Evolutionary conservation across 2,888 invertebrate species (phyloP).

Genomic region (Endotricha flammealis): DNA sequence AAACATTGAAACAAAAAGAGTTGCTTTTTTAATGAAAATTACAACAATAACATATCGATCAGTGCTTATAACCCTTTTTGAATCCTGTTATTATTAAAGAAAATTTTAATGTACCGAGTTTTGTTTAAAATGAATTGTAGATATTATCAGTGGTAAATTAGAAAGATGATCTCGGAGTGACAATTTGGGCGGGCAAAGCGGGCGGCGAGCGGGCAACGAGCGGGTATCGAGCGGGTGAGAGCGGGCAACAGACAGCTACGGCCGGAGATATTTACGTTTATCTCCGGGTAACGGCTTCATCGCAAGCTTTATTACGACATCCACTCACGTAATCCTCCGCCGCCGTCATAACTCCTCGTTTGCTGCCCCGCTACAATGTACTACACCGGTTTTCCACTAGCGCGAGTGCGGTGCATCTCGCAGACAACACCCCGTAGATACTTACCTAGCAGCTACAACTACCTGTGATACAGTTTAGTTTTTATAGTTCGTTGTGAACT

Average conservation of each 20-base stretch:
- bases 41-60: too few species aligned
- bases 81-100: too few species aligned
- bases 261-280: conserved; percentile 76
- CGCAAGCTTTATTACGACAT: conserved; percentile 78
- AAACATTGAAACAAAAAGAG: too few species aligned
- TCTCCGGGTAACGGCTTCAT: conserved; percentile 77
- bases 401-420: conserved; percentile 40
- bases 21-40: too few species aligned
- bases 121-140: conserved; percentile 24
- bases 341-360: conserved; percentile 76
- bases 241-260: conserved; percentile 52
- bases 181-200: conserved; percentile 22
- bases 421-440: conserved; percentile 16
- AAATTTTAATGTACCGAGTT: too few species aligned
- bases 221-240: conserved; percentile 24
- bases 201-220: conserved; percentile 32
- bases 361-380: conserved; percentile 69
- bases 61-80: too few species aligned
- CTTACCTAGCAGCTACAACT: conserved; percentile 12
- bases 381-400: conserved; percentile 63
- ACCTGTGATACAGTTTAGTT: conserved; percentile 17
- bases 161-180: conserved; percentile 33
- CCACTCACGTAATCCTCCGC: conserved; percentile 77
- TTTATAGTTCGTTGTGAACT: conserved; percentile 23
- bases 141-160: conserved; percentile 36